Conservation (phyloP, 2,797 vertebrate species). For the Falco novaeseelandiae region DNA sequence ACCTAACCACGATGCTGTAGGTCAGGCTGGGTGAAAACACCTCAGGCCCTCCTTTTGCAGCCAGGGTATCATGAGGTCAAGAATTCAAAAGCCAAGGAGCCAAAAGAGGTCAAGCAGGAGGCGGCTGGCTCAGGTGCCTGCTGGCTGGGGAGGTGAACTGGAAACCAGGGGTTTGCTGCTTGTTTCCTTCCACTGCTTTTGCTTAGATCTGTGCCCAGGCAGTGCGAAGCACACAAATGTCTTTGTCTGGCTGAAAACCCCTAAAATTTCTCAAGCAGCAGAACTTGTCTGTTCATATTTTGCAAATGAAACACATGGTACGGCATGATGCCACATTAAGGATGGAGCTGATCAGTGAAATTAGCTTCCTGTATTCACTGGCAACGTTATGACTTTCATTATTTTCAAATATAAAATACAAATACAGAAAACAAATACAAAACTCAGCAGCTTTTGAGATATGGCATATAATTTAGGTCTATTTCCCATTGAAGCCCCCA, state of each 20-base stretch:
- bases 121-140: background rate
- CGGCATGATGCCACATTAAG: background rate
- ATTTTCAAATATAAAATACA: background rate
- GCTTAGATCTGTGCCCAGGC: background rate
- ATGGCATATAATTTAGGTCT: background rate
- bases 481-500: background rate
- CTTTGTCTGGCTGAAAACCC: background rate
- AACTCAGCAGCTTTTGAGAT: background rate
- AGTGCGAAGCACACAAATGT: background rate
- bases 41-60: background rate
- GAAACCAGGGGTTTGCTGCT: background rate
- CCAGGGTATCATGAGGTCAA: background rate
- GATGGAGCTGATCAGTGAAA: constrained; percentile 9
- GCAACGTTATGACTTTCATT: background rate
- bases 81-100: background rate
- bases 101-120: background rate
- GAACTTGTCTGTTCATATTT: constrained; percentile 2
- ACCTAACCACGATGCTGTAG: background rate
- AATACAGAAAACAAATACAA: background rate
- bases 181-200: background rate
- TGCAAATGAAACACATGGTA: constrained; percentile 7
- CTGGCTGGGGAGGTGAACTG: background rate
- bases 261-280: background rate
- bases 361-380: constrained; percentile 10
- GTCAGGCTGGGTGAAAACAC: background rate